These are phyloP conservation scores for Orthosia cruda DNA, from an alignment of 2,888 invertebrate species.

Conservation along the genomic window DNA sequence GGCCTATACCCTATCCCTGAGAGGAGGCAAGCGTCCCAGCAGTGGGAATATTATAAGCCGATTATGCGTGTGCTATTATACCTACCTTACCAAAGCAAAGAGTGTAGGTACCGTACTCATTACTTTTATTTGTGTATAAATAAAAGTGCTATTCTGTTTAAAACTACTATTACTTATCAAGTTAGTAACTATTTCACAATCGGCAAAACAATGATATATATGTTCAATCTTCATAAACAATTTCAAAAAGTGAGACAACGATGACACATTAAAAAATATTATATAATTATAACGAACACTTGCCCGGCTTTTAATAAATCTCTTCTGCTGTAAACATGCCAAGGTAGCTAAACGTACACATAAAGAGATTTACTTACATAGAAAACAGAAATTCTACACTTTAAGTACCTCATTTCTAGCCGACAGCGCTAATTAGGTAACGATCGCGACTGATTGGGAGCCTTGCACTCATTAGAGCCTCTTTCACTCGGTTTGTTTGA, in stretches of 20 bases:
- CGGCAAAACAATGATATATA: not conserved
- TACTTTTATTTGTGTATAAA: not conserved
- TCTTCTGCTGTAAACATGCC: not conserved
- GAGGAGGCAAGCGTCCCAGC: too few relatives aligned
- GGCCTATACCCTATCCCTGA: too few relatives aligned
- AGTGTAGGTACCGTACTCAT: too few relatives aligned
- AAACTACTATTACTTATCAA: not conserved
- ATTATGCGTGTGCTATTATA: too few relatives aligned
- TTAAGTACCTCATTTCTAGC: constrained; percentile 46
- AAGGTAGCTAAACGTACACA: not conserved
- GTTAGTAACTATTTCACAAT: not conserved
- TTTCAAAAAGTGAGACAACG: not conserved
- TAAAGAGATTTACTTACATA: constrained; percentile 4
- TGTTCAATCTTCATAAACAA: not conserved
- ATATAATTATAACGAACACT: not conserved
- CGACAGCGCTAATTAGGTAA: constrained; percentile 63
- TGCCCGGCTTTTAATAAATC: not conserved
- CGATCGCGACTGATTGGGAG: constrained; percentile 63
- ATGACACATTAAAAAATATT: not conserved
- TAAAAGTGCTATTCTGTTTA: not conserved
- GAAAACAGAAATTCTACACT: constrained; percentile 19
- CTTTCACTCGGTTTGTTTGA: constrained; percentile 79
- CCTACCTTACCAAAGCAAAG: not conserved
- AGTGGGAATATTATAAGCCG: too few relatives aligned
- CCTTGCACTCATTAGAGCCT: constrained; percentile 75